phyloP scores from a whole-genome alignment of 2,797 vertebrate genomes.

The Megaceryle alcyon region DNA sequence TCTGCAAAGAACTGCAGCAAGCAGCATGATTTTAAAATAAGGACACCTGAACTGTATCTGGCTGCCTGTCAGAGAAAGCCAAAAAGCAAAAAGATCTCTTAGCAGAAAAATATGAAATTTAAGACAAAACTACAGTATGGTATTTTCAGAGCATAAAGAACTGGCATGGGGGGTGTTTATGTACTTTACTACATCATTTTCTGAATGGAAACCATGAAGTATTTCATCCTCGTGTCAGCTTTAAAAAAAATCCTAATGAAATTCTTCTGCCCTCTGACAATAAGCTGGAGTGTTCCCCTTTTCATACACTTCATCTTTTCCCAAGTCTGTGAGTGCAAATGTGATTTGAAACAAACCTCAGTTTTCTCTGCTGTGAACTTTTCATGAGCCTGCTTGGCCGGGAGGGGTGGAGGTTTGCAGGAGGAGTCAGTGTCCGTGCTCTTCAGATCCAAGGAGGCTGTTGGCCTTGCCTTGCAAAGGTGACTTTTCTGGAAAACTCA shows the following conservation, averaged over 20 bases:
- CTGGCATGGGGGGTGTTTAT: neutral
- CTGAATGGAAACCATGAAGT: neutral
- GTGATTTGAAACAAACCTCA: neutral
- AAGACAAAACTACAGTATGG: neutral
- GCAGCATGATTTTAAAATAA: neutral
- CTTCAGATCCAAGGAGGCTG: neutral
- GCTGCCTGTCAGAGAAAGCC: neutral
- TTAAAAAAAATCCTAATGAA: neutral
- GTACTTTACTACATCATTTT: neutral
- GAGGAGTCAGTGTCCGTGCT: neutral
- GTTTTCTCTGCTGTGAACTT: neutral
- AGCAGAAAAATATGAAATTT: neutral
- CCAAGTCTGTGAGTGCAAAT: neutral
- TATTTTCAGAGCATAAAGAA: neutral
- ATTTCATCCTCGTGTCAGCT: neutral
- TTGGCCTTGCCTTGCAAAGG: neutral
- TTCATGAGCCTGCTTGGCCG: rapidly evolving
- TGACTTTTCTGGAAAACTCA: neutral
- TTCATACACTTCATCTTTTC: neutral
- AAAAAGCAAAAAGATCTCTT: neutral
- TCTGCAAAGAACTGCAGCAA: neutral
- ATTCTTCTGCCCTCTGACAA: neutral
- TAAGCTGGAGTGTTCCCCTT: neutral
- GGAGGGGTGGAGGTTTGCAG: neutral
- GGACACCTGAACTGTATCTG: neutral